These are phyloP conservation scores for Xyrichtys novacula DNA, from an alignment of 2,797 vertebrate species.

Conservation along the genomic window DNA sequence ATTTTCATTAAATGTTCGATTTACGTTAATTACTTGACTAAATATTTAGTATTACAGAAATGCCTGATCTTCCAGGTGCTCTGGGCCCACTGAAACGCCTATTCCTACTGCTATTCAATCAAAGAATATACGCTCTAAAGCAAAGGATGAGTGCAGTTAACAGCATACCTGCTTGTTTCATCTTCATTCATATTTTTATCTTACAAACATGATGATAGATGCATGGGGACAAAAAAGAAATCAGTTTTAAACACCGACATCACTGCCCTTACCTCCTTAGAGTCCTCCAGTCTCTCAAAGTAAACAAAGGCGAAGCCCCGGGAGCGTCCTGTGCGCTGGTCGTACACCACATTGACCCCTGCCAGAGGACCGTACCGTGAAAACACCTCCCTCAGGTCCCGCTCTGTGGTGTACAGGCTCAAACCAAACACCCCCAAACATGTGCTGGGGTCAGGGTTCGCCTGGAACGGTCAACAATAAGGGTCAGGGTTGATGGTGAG, in stretches of 20 bases:
- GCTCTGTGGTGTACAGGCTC: constrained; percentile 95
- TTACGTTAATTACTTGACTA: not conserved
- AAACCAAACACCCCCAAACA: constrained; percentile 95
- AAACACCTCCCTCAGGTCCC: constrained; percentile 94
- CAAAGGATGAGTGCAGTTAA: not conserved
- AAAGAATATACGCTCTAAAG: not conserved
- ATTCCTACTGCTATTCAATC: not conserved
- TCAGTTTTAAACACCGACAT: constrained; percentile 14
- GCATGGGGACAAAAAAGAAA: no score
- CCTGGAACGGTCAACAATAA: constrained; percentile 81
- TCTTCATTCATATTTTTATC: no score
- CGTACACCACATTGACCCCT: constrained; percentile 94
- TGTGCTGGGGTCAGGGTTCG: constrained; percentile 94
- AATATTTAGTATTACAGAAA: not conserved
- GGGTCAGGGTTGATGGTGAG: constrained; percentile 14
- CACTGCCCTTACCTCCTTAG: constrained; percentile 89
- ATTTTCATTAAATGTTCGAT: not conserved
- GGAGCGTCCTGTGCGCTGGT: constrained; percentile 93
- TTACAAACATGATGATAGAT: no score
- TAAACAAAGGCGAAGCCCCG: constrained; percentile 96
- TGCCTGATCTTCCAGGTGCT: not conserved
- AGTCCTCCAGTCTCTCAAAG: constrained; percentile 94
- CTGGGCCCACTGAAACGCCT: not conserved
- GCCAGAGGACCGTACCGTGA: constrained; percentile 92
- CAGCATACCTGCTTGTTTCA: no score